Percentiles rank a stretch among this genome's conserved stretches.
These are phyloP conservation scores for Pygocentrus nattereri DNA, from an alignment of 2,797 vertebrate species.

Conservation along the genomic window DNA sequence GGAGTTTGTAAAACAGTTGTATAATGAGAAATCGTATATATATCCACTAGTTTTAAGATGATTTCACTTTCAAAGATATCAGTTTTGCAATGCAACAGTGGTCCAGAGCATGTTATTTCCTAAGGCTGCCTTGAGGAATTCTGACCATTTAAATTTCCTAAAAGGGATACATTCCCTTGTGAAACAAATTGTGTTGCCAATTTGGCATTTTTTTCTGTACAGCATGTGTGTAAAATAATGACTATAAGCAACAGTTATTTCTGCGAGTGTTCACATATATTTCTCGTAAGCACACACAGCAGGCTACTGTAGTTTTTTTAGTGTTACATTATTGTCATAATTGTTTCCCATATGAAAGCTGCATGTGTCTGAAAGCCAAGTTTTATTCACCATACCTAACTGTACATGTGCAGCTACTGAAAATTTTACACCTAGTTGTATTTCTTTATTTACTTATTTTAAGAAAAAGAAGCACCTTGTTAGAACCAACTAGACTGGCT, in stretches of 20 bases:
- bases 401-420: conserved; percentile 73
- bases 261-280: conserved; percentile 68
- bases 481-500: conserved; percentile 68
- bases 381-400: conserved; percentile 43
- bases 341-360: conserved; percentile 42
- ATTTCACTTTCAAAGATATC: no score
- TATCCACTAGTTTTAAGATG: no score
- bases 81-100: neutral
- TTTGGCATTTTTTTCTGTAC: conserved; percentile 54
- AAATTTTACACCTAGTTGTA: conserved; percentile 56
- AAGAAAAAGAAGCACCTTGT: conserved; percentile 80
- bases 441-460: conserved; percentile 66
- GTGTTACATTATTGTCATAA: conserved; percentile 54
- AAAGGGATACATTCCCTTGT: neutral
- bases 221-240: conserved; percentile 42
- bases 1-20: no score
- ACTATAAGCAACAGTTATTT: conserved; percentile 50
- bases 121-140: neutral
- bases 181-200: conserved; percentile 40
- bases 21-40: no score
- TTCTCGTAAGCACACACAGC: conserved; percentile 62
- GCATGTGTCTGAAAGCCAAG: conserved; percentile 20
- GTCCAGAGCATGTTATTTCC: conserved; percentile 20
- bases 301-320: conserved; percentile 60
- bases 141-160: neutral